A percentile compares a stretch with the other conserved stretches of the same genome.
Conservation (phyloP, 30 jellyfish, hydroid and myxozoan genomes). For the Hydra vulgaris region DNA sequence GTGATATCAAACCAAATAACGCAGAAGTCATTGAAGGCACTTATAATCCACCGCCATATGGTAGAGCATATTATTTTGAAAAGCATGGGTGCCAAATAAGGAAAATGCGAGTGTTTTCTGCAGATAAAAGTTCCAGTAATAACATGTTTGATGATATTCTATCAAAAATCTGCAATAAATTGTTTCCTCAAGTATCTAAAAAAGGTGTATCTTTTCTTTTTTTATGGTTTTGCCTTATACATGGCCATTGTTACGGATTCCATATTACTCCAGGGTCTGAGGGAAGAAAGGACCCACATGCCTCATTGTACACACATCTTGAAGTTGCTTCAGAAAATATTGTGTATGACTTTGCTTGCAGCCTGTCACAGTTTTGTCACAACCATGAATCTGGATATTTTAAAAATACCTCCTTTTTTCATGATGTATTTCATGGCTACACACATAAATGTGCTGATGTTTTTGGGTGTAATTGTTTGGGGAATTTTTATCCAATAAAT, state of each 20-base stretch:
- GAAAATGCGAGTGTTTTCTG: not conserved
- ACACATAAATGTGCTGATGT: not conserved
- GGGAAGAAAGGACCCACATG: not conserved
- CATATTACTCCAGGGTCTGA: not conserved
- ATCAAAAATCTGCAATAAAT: not conserved
- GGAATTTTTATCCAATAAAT: not conserved
- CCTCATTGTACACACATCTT: not conserved
- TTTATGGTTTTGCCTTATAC: not conserved
- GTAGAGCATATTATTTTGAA: not conserved
- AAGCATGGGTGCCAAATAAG: not conserved
- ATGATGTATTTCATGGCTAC: not conserved
- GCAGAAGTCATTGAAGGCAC: not conserved
- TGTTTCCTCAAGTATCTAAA: not conserved
- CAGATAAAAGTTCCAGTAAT: not conserved
- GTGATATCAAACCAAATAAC: not conserved
- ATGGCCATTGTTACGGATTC: constrained; percentile 1
- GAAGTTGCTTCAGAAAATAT: not conserved
- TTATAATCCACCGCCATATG: not conserved
- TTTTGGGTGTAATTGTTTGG: not conserved
- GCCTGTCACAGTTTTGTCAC: not conserved
- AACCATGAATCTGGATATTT: not conserved
- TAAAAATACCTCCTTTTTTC: not conserved
- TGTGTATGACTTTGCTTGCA: not conserved
- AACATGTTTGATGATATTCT: not conserved
- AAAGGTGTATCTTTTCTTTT: not conserved